Conservation (phyloP, 1,140 invertebrate genomes). For the Kradibia gibbosae region DNA sequence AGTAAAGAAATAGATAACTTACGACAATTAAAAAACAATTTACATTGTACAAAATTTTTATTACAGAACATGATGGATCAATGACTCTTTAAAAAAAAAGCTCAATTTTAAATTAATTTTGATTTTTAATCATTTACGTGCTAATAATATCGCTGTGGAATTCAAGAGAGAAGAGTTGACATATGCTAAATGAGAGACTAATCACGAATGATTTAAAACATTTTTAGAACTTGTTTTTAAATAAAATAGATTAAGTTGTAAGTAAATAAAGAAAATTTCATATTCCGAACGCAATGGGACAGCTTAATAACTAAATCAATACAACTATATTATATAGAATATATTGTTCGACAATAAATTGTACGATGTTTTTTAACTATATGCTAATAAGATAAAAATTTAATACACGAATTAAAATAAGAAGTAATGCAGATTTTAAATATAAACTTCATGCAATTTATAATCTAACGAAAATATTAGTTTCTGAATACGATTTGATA, state of each 20-base stretch:
- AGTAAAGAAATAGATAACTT: too few relatives aligned
- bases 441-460: too few relatives aligned
- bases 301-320: background rate
- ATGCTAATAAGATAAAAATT: too few relatives aligned
- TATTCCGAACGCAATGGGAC: background rate
- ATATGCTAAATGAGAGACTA: background rate
- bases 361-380: too few relatives aligned
- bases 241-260: background rate
- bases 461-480: too few relatives aligned
- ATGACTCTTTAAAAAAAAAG: background rate
- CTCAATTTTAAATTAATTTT: background rate
- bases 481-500: too few relatives aligned
- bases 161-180: background rate
- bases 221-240: conserved; percentile 4
- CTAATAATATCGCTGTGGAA: background rate
- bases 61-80: background rate
- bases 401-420: too few relatives aligned
- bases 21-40: too few relatives aligned
- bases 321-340: too few relatives aligned
- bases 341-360: too few relatives aligned
- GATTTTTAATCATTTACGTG: background rate
- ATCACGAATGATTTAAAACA: background rate
- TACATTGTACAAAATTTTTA: background rate
- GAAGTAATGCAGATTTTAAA: too few relatives aligned
- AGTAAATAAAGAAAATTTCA: background rate